Evolutionary conservation across 2,888 invertebrate genomes (phyloP).

Genomic region (Corythucha ciliata): DNA sequence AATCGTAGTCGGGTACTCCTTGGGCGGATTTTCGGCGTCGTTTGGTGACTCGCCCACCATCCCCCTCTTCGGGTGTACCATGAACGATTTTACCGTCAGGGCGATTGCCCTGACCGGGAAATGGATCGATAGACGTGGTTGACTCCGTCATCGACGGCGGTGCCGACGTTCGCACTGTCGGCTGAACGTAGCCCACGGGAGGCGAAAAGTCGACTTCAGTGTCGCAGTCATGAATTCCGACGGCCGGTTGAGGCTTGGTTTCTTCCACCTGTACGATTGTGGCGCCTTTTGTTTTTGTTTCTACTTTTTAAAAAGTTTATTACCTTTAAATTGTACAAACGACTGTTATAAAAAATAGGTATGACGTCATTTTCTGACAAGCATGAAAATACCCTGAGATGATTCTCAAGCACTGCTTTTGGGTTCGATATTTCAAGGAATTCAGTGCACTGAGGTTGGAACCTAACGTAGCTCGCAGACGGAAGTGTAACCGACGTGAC

Average conservation of each 20-base stretch:
- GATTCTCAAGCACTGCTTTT: conserved; percentile 80
- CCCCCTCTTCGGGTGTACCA: too few relatives aligned
- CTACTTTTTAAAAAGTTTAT: too few relatives aligned
- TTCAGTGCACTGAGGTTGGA: conserved; percentile 91
- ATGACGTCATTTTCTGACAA: conserved; percentile 91
- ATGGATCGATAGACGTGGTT: too few relatives aligned
- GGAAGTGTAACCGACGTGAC: conserved; percentile 72
- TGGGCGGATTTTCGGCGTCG: too few relatives aligned
- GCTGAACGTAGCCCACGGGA: conserved; percentile 88
- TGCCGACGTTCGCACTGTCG: too few relatives aligned
- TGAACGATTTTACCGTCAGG: too few relatives aligned
- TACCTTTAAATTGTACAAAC: conserved; percentile 64
- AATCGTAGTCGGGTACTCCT: too few relatives aligned
- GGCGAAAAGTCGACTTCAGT: conserved; percentile 99
- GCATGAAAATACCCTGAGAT: conserved; percentile 90
- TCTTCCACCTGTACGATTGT: conserved; percentile 7
- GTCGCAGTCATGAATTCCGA: conserved; percentile 95
- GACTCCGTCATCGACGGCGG: too few relatives aligned
- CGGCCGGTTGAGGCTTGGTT: conserved; percentile 15
- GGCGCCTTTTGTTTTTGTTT: not conserved
- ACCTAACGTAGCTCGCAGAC: conserved; percentile 77
- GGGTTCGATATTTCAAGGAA: conserved; percentile 97
- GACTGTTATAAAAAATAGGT: conserved; percentile 93
- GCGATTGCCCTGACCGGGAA: too few relatives aligned
- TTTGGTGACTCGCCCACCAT: too few relatives aligned